Evolutionary conservation across 2,888 invertebrate species (phyloP), one percentile per base, ranked within the genome.

Genomic region (Oeneis ivallda): DNA sequence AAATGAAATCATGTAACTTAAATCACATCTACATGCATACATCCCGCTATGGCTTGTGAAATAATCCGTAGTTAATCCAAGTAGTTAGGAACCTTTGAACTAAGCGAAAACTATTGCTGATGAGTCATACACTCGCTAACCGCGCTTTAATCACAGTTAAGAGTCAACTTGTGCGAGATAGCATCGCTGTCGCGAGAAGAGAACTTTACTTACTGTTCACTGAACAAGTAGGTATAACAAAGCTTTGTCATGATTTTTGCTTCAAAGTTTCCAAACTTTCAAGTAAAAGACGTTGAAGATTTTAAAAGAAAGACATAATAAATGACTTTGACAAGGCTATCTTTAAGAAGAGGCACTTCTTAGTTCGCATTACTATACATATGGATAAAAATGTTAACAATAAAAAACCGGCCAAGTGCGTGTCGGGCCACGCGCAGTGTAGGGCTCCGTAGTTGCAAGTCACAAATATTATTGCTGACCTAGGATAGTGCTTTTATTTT

Each of bases 31-130:
- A 1, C n/a, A 4, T 2, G 1, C 26, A 26, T 26, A 4, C 1
- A 26, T 26, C n/a, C 7, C 43, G 43, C n/a, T 43, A 7, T 13
- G 1, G 43, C 43, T 43, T 5, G n/a, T 43, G n/a, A 43, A 43
- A n/a, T 43, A 43, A n/a, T 43, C 43, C 37, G 37, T 43, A 5
- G 43, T 43, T 11, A 43, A n/a, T 43, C 43, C 43, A n/a, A 43
- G 43, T 43, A 43, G 43, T 43, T 43, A 43, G n/a, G n/a, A 43
- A n/a, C n/a, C n/a, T n/a, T n/a, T n/a, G n/a, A n/a, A 43, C 43
- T 43, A 43, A n/a, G 43, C 43, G n/a, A 1, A 11, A 43, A n/a
- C 43, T 43, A n/a, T n/a, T n/a, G 43, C n/a, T 43, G 43, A 43
- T 43, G 43, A 43, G 43, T 43, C 13, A 43, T n/a, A 43, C n/a